phyloP scores from a whole-genome alignment of 2,797 vertebrate genomes.

The Triplophysa yarkandensis region DNA sequence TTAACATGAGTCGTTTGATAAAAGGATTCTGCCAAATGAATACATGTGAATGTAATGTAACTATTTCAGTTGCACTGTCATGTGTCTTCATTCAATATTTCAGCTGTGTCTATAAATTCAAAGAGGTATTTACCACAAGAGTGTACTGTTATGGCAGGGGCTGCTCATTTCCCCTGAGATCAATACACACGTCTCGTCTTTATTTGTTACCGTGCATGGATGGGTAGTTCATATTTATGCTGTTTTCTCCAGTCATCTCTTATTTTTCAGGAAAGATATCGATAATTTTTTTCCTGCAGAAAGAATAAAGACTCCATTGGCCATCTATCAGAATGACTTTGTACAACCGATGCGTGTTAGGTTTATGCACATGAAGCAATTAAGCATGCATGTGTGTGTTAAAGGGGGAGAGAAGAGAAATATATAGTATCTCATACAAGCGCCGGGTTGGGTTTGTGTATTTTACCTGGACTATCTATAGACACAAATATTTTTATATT shows the following conservation, averaged over 20 bases:
- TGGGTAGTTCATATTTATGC: slow-evolving; percentile 27
- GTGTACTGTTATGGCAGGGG: slow-evolving; percentile 9
- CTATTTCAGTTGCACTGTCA: not conserved
- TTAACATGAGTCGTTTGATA: too few relatives aligned
- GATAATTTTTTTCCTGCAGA: slow-evolving; percentile 24
- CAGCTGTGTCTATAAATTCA: not conserved
- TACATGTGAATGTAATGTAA: too few relatives aligned
- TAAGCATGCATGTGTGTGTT: not conserved
- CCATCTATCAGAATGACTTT: slow-evolving; percentile 19
- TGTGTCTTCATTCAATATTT: not conserved
- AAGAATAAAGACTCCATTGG: not conserved
- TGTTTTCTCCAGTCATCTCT: slow-evolving; percentile 10
- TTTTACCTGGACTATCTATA: too few relatives aligned
- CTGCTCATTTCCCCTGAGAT: slow-evolving; percentile 16
- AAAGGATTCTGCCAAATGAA: too few relatives aligned
- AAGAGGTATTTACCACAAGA: slow-evolving; percentile 9
- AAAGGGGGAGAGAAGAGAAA: not conserved
- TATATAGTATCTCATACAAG: too few relatives aligned
- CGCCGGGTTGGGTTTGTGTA: too few relatives aligned
- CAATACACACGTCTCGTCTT: slow-evolving; percentile 21
- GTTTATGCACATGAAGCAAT: slow-evolving; percentile 19
- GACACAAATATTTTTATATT: too few relatives aligned
- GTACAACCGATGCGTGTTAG: not conserved
- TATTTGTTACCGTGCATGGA: slow-evolving; percentile 23
- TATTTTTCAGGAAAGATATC: slow-evolving; percentile 18